A percentile compares a stretch with the other conserved stretches of the same genome.
Evolutionary conservation across 1,140 invertebrate genomes (phyloP).

Genomic region (Hyles vespertilio): DNA sequence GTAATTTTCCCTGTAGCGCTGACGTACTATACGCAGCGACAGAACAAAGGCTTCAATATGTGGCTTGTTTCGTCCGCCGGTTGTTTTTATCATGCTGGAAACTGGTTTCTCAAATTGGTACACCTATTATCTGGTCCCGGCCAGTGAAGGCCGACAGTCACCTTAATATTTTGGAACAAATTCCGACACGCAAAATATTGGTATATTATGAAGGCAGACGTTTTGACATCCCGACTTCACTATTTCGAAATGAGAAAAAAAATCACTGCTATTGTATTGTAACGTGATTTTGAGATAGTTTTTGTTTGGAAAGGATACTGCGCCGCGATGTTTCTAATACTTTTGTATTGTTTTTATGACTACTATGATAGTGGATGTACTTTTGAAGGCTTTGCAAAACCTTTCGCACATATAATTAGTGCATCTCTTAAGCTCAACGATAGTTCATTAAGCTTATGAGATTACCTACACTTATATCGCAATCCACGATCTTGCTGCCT

Average conservation of each 20-base stretch:
- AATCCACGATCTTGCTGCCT: no score
- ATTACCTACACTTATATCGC: no score
- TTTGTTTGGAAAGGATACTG: no score
- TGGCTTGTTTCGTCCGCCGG: slow-evolving; percentile 44
- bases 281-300: no score
- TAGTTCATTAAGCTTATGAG: no score
- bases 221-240: slow-evolving; percentile 11
- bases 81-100: slow-evolving; percentile 49
- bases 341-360: no score
- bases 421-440: no score
- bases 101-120: slow-evolving; percentile 68
- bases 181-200: slow-evolving; percentile 70
- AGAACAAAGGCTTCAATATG: slow-evolving; percentile 48
- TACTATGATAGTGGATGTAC: no score
- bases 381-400: no score
- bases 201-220: slow-evolving; percentile 23
- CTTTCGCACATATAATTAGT: no score
- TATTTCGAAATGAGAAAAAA: slow-evolving; percentile 5
- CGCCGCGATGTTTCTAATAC: no score
- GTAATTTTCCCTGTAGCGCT: no score
- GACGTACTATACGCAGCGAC: slow-evolving; percentile 11
- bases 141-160: slow-evolving; percentile 63
- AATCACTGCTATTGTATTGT: not conserved
- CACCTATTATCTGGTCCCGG: slow-evolving; percentile 64
- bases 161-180: slow-evolving; percentile 60